Conservation (phyloP, 53 echinoderm and acorn worm species). For the Zoroaster sp. region DNA sequence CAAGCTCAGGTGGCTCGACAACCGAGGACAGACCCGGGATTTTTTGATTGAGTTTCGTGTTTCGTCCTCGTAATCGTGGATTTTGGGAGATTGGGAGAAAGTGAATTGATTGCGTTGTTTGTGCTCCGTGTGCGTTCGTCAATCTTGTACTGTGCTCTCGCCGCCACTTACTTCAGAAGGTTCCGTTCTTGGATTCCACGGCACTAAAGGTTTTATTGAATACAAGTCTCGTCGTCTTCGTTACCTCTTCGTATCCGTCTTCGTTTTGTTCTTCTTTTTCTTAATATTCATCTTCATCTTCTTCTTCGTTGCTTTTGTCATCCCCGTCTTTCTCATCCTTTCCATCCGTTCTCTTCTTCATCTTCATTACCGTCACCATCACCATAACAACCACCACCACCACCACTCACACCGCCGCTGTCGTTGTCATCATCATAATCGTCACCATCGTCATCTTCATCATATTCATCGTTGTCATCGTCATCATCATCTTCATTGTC, state of each 20-base stretch:
- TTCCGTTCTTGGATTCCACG: slow-evolving; percentile 10
- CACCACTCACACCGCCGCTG: not conserved
- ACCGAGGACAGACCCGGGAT: not conserved
- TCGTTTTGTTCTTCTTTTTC: too few species aligned
- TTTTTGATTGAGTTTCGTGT: slow-evolving; percentile 58
- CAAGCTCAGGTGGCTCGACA: slow-evolving; percentile 47
- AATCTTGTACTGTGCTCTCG: not conserved
- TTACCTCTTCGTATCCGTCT: too few species aligned
- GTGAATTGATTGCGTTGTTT: slow-evolving; percentile 36
- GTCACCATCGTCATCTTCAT: not conserved
- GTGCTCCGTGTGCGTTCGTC: slow-evolving; percentile 25
- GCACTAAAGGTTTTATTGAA: not conserved
- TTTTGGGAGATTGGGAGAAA: slow-evolving; percentile 33
- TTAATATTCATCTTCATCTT: too few species aligned
- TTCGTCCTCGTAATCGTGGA: slow-evolving; percentile 54
- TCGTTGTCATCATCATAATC: too few species aligned
- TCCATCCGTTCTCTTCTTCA: too few species aligned
- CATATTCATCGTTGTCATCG: not conserved
- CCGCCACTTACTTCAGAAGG: slow-evolving; percentile 7
- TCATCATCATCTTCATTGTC: not conserved
- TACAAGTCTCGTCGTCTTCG: not conserved
- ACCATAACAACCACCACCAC: not conserved
- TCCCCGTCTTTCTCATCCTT: too few species aligned
- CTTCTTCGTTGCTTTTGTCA: too few species aligned
- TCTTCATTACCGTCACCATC: not conserved